phyloP scores from a whole-genome alignment of 2,113 vertebrate genomes.

The Dicaeum eximium region DNA sequence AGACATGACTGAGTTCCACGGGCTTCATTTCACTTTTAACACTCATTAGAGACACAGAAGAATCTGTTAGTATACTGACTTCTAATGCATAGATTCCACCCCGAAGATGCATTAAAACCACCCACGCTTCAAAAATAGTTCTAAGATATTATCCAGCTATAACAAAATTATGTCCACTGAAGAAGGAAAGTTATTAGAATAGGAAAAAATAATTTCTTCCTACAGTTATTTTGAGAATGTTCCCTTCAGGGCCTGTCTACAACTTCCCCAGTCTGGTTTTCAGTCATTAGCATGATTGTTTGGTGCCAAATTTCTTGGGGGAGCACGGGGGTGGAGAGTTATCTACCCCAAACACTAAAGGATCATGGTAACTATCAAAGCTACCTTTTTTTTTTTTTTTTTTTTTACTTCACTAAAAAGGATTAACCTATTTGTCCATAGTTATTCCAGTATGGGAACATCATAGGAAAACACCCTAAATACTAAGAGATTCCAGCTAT shows the following conservation, averaged over 20 bases:
- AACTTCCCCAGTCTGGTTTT: neutral
- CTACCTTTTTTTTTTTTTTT: too few species aligned
- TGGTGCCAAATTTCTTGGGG: neutral
- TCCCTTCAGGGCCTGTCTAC: slow-evolving; percentile 5
- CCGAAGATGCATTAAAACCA: neutral
- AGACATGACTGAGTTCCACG: neutral
- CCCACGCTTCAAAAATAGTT: neutral
- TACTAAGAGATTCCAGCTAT: neutral
- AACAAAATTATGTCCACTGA: neutral
- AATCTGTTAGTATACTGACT: neutral
- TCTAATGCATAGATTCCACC: neutral
- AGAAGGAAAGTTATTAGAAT: neutral
- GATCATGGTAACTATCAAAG: neutral
- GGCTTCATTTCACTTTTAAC: neutral
- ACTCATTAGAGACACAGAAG: neutral
- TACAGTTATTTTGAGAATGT: slow-evolving; percentile 8
- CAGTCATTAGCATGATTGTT: neutral
- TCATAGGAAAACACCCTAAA: neutral
- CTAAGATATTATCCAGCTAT: neutral
- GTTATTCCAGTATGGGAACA: neutral
- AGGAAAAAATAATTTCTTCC: neutral
- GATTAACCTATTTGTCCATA: neutral
- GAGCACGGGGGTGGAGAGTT: rapidly evolving
- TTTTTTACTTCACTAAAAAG: neutral
- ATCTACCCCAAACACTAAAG: neutral